Base-by-base conservation (phyloP, 1,140 invertebrate genomes). In the Drepana arcuata region DNA sequence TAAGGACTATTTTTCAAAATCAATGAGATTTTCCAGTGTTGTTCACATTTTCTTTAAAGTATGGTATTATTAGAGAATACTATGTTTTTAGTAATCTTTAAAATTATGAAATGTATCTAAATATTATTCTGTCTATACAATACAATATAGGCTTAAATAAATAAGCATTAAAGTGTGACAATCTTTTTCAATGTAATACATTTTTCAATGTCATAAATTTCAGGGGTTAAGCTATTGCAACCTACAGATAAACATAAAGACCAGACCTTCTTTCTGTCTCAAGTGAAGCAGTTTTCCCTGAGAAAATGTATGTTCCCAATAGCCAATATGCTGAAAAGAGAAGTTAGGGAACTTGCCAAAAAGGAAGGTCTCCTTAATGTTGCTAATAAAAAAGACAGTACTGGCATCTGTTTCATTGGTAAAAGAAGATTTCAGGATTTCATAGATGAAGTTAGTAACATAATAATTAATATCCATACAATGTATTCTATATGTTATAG, bases 351-450 rank as follows among this genome's bases (percentile, higher is more conserved):
- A 45, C 89, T 98, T 14, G 97, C 96, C 5, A 49, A 60, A 29
- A 72, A 88, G 45, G 86, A 89, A 71, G 90, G 90, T 1, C 84
- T 99, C 29, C 68, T 90, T 6, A 85, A 86, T 50, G 86, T 98
- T 48, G 89, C 90, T n/a, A 82, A 85, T 12, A 98, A 97, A 62
- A 92, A 87, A 66, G 96, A 99, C 83, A 98, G 95, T 65, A 95
- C 92, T 69, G 97, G 97, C 10, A 98, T 99, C 52, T 99, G 97
- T 83, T 99, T 99, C 75, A 94, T 99, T 66, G 97, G 97, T 12
- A 90, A 90, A 68, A 84, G 90, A 48, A 86, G 88, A 54, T 94
- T 94, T 73, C 84, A 90, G 64, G 49, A 88, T 41, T 94, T 94
- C 57, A 93, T 94, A 63, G 82, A 86, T 14, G 88, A 94, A 72